Percentiles rank a stretch among this genome's conserved stretches.
Conservation (phyloP, 2,113 vertebrate genomes). For the Aphelocoma coerulescens region DNA sequence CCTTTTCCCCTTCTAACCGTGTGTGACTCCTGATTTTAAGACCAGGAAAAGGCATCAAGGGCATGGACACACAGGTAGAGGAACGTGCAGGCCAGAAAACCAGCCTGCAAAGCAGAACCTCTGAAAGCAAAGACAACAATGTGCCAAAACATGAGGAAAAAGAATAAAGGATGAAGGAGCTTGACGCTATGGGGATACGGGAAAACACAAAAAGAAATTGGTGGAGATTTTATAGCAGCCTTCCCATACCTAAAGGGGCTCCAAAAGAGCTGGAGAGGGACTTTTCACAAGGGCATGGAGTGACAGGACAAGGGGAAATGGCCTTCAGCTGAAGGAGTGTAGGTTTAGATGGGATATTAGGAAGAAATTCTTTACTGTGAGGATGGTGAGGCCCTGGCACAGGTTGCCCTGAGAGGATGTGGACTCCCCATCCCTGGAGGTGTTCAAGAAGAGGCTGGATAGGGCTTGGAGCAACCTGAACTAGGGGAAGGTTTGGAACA, state of each 20-base stretch:
- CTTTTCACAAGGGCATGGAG: background rate
- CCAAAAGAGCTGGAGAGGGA: background rate
- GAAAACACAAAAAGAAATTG: background rate
- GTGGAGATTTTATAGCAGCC: background rate
- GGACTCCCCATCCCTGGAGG: background rate
- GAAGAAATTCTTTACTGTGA: background rate
- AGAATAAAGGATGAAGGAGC: background rate
- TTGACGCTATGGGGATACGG: background rate
- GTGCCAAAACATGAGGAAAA: background rate
- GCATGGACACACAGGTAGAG: background rate
- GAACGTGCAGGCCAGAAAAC: accelerated
- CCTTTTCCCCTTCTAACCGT: too few species aligned
- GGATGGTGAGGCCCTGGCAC: background rate
- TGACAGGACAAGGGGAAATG: background rate
- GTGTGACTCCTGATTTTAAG: too few species aligned
- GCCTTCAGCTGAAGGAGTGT: background rate
- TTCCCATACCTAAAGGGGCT: background rate
- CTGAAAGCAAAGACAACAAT: background rate
- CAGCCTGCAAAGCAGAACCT: background rate
- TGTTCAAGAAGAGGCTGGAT: background rate
- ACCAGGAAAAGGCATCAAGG: too few species aligned
- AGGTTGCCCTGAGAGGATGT: background rate
- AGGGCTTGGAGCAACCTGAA: background rate
- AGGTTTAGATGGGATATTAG: background rate
- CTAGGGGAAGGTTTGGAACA: accelerated